phyloP scores from a whole-genome alignment of 2,888 invertebrate species.

The Acronicta psi region DNA sequence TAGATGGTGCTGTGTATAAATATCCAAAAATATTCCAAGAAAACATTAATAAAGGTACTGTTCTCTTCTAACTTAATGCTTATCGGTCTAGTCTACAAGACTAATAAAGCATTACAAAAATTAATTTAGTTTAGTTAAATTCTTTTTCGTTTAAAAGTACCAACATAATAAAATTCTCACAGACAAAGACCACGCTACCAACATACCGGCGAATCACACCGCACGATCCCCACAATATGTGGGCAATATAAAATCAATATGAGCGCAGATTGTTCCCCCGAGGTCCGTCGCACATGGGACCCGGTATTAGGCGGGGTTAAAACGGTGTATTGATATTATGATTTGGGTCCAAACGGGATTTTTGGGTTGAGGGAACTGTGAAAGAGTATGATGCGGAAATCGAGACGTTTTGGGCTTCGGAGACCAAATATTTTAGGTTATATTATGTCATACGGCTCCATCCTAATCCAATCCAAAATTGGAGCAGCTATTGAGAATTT shows the following conservation, averaged over 20 bases:
- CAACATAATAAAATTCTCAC: not conserved
- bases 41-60: no score
- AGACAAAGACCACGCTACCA: constrained; percentile 11
- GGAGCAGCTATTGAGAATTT: no score
- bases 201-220: constrained; percentile 30
- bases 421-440: constrained; percentile 8
- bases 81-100: no score
- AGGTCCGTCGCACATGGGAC: constrained; percentile 62
- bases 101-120: no score
- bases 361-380: constrained; percentile 42
- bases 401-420: constrained; percentile 2
- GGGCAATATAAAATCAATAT: constrained; percentile 75
- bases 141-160: not conserved
- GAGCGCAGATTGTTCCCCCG: constrained; percentile 65
- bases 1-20: no score
- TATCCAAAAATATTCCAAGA: no score
- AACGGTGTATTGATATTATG: constrained; percentile 64
- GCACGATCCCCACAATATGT: constrained; percentile 59
- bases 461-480: no score
- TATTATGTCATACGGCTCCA: no score
- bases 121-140: no score
- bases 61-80: no score
- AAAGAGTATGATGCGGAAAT: constrained; percentile 36
- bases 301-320: constrained; percentile 53
- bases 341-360: constrained; percentile 44